Conservation (phyloP, 2,888 invertebrate species). For the Standfussiana lucernea region DNA sequence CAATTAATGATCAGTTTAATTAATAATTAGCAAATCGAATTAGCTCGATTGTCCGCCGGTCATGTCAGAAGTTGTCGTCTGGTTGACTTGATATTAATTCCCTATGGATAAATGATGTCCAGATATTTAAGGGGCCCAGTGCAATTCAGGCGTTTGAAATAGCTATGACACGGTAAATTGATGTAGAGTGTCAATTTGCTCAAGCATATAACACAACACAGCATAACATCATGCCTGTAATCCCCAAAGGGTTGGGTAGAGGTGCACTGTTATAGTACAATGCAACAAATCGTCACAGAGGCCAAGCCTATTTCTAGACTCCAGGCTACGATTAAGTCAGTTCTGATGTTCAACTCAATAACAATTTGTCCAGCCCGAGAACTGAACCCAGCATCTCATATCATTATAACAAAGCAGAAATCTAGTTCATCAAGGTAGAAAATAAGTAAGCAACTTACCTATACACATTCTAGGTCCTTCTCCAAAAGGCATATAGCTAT, state of each 20-base stretch:
- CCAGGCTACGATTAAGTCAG: not conserved
- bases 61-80: conserved; percentile 8
- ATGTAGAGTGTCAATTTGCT: not conserved
- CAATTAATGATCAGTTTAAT: conserved; percentile 46
- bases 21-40: conserved; percentile 37
- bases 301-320: not conserved
- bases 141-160: not conserved
- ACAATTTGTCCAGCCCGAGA: not conserved
- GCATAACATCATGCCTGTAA: not conserved
- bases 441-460: conserved; percentile 76
- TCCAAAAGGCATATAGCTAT: conserved; percentile 89
- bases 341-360: not conserved
- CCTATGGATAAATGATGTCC: not conserved
- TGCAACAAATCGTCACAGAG: not conserved
- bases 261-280: not conserved
- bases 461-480: conserved; percentile 91
- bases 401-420: not conserved
- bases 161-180: not conserved
- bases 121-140: no score
- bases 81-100: conserved; percentile 1
- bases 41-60: not conserved
- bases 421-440: not conserved
- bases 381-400: not conserved
- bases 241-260: not conserved
- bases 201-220: not conserved